phyloP scores from a whole-genome alignment of 1,140 invertebrate species.

The Lethrus apterus region DNA sequence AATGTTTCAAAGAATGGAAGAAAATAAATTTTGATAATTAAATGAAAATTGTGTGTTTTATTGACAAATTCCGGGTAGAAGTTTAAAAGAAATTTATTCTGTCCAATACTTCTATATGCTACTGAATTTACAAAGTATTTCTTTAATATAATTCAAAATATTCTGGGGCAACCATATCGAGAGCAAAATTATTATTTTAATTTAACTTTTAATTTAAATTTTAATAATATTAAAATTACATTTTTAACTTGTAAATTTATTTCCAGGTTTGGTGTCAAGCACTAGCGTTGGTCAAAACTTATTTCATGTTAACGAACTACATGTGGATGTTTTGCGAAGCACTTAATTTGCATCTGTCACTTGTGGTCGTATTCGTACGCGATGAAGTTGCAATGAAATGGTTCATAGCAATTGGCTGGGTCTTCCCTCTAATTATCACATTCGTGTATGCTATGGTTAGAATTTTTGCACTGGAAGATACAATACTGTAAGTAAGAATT shows the following conservation, averaged over 20 bases:
- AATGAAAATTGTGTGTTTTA: no score
- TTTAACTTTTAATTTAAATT: no score
- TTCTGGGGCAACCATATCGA: not conserved
- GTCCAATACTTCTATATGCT: no score
- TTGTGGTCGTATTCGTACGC: slow-evolving; percentile 60
- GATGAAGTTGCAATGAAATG: slow-evolving; percentile 58
- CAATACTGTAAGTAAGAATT: slow-evolving; percentile 50
- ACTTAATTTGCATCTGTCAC: slow-evolving; percentile 77
- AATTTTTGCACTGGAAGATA: slow-evolving; percentile 47
- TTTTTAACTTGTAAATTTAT: not conserved
- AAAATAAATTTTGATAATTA: no score
- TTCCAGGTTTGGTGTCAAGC: slow-evolving; percentile 67
- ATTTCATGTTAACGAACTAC: slow-evolving; percentile 82
- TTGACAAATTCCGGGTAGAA: no score
- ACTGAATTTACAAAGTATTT: no score
- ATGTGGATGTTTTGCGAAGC: slow-evolving; percentile 91
- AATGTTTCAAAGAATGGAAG: no score
- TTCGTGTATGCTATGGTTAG: slow-evolving; percentile 54
- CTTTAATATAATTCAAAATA: not conserved
- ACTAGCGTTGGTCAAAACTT: slow-evolving; percentile 72
- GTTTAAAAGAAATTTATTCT: no score
- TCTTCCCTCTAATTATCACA: slow-evolving; percentile 56
- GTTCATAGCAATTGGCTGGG: slow-evolving; percentile 76
- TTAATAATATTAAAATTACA: not conserved
- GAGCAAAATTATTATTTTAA: no score